Percentiles rank a stretch among this genome's conserved stretches.
Conservation (phyloP, 2,888 invertebrate species). For the Vesta saturnalis region DNA sequence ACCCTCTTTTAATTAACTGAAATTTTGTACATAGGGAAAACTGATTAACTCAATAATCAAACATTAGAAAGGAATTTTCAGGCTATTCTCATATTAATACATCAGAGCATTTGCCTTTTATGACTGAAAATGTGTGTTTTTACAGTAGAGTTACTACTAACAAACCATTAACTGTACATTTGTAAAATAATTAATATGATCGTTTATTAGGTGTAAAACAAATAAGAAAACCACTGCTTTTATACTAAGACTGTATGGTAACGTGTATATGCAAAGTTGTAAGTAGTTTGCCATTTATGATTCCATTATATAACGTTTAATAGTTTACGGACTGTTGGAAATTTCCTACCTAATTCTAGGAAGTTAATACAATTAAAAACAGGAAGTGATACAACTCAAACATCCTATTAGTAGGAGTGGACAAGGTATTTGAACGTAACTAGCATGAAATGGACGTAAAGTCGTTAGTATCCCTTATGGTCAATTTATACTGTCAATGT, state of each 20-base stretch:
- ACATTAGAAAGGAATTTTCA: too few species aligned
- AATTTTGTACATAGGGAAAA: too few species aligned
- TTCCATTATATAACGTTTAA: constrained; percentile 16
- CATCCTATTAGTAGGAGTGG: constrained; percentile 31
- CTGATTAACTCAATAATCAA: too few species aligned
- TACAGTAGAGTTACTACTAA: too few species aligned
- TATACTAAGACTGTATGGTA: too few species aligned
- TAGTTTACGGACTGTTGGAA: constrained; percentile 20
- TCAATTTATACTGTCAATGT: constrained; percentile 28
- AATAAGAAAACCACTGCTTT: neutral
- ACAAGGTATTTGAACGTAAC: constrained; percentile 29
- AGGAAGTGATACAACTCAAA: constrained; percentile 33
- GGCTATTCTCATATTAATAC: too few species aligned
- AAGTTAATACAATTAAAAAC: constrained; percentile 29
- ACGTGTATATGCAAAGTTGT: neutral
- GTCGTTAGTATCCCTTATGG: constrained; percentile 30
- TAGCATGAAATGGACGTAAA: constrained; percentile 32
- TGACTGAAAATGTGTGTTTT: too few species aligned
- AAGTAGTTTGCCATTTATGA: constrained; percentile 13
- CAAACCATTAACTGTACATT: neutral
- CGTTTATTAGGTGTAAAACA: neutral
- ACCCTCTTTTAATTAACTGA: too few species aligned
- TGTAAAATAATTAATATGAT: neutral
- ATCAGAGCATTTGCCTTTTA: too few species aligned
- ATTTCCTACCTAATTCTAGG: constrained; percentile 26